Percentiles rank a stretch among this genome's conserved stretches.
phyloP scores from a whole-genome alignment of 2,888 invertebrate species.

The Dynastes maya region DNA sequence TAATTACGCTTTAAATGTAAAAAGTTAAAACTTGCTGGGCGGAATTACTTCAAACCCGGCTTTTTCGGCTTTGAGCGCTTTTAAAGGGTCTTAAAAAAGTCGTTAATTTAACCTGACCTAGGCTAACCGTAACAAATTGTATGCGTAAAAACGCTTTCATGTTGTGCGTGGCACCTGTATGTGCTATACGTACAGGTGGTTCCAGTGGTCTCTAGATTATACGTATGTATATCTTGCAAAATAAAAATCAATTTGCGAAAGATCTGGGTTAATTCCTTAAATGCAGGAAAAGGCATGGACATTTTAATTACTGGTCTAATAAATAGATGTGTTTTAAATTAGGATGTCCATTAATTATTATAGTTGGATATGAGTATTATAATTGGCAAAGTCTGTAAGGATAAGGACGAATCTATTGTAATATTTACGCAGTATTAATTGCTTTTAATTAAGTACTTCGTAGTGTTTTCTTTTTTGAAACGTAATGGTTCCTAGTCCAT shows the following conservation, averaged over 20 bases:
- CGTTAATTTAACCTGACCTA: conserved; percentile 17
- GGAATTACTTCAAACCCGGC: not conserved
- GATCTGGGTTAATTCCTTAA: not conserved
- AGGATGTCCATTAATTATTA: not conserved
- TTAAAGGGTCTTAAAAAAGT: conserved; percentile 4
- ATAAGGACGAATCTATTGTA: not conserved
- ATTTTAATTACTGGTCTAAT: not conserved
- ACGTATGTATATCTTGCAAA: not conserved
- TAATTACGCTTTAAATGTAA: not conserved
- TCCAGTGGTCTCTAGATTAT: not conserved
- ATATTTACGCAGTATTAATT: not conserved
- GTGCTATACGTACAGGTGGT: not conserved
- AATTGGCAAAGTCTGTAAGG: not conserved
- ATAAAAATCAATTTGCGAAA: not conserved
- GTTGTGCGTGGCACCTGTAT: not conserved
- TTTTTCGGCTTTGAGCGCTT: not conserved
- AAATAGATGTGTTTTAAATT: not conserved
- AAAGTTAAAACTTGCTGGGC: not conserved
- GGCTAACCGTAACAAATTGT: not conserved
- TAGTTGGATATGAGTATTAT: not conserved
- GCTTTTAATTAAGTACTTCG: not conserved
- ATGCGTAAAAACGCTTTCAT: not conserved
- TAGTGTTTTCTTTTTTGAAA: too few relatives aligned
- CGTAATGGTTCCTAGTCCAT: too few relatives aligned
- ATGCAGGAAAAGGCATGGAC: too few relatives aligned